These are phyloP conservation scores for Tapera naevia DNA, from an alignment of 2,797 vertebrate species.

Conservation along the genomic window DNA sequence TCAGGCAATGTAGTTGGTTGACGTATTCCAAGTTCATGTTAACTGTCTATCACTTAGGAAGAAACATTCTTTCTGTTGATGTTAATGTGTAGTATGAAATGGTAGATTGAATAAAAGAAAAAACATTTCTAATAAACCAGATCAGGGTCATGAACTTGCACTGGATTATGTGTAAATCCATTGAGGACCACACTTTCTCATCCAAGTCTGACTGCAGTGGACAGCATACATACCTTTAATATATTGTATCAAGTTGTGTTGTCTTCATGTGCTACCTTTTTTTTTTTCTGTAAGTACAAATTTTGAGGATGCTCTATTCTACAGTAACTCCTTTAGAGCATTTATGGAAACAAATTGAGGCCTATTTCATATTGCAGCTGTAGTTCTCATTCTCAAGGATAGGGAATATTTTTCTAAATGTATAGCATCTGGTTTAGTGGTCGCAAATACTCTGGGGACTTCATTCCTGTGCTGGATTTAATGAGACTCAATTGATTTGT, in stretches of 20 bases:
- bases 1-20: background rate
- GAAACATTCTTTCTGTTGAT: background rate
- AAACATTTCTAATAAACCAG: background rate
- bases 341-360: conserved; percentile 20
- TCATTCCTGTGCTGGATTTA: conserved; percentile 55
- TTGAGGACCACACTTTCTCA: background rate
- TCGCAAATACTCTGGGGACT: conserved; percentile 46
- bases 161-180: background rate
- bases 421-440: conserved; percentile 56
- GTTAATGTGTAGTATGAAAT: background rate
- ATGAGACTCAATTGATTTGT: conserved; percentile 69
- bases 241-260: background rate
- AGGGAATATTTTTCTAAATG: conserved; percentile 38
- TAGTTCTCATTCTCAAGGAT: conserved; percentile 44
- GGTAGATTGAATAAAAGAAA: background rate
- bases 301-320: background rate
- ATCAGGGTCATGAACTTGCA: background rate
- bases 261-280: background rate
- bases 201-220: background rate
- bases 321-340: background rate
- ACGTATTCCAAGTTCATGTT: background rate
- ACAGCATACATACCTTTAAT: background rate
- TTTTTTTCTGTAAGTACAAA: background rate
- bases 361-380: conserved; percentile 38
- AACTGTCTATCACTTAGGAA: background rate